Base-by-base conservation (phyloP, 2,797 vertebrate genomes). In the Picus viridis region DNA sequence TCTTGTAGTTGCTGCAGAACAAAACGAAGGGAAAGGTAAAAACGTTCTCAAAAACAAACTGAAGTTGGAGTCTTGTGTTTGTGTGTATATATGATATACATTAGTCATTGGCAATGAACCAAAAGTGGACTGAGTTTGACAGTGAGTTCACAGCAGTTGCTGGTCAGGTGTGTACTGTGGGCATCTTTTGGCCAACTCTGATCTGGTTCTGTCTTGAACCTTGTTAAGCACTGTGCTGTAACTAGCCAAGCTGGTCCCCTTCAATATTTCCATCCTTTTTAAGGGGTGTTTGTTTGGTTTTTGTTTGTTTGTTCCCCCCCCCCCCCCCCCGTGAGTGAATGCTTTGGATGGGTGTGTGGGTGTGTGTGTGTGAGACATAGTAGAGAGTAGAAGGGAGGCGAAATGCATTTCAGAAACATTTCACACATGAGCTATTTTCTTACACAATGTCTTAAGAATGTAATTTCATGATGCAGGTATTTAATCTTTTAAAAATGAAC, bases 401-500 rank as follows among this genome's bases (percentile, higher is more conserved):
- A 96, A 97, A 96, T 91, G 96, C 96, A 96, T 97, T 98, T 98
- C 97, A 97, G 93, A 97, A 97, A 96, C 97, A 97, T 97, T 98
- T 98, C 97, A 97, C 97, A 96, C 94, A 91, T 93, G 89, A 98
- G 83, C 97, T 98, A 97, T 98, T 98, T 98, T 98, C 98, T 98
- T 98, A 98, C 88, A 94, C 93, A 83, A 93, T 95, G 93, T 98
- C 96, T 97, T 97, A 97, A 96, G 96, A 98, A 98, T 97, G 97
- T 97, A 97, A 96, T 96, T 98, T 98, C 97, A 97, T 97, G 96
- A 97, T 96, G 96, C 97, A 97, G 94, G 95, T 97, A 97, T 98
- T 97, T 97, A 97, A 95, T 95, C 96, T 97, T 98, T 98, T 97
- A 97, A 92, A 97, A 97, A 95, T 96, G 88, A 96, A 89, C 95